Conservation (phyloP, 2,888 invertebrate genomes). For the Hypomecis punctinalis region DNA sequence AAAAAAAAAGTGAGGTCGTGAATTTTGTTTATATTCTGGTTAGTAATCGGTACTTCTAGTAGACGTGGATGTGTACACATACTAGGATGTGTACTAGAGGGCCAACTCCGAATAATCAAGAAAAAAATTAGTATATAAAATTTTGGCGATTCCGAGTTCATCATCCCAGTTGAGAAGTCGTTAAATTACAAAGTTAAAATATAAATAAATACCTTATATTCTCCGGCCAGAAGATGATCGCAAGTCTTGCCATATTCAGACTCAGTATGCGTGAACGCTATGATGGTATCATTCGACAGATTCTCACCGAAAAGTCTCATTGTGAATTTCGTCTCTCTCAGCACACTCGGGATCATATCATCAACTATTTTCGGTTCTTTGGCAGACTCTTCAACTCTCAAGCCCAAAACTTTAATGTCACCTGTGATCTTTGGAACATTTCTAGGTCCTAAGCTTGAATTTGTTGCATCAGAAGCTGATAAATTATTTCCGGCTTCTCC, state of each 20-base stretch:
- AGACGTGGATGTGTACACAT: too few relatives aligned
- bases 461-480: not conserved
- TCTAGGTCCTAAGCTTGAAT: constrained; percentile 23
- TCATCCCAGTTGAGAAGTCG: too few relatives aligned
- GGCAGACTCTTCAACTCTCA: constrained; percentile 69
- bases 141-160: too few relatives aligned
- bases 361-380: constrained; percentile 75
- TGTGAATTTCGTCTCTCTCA: constrained; percentile 60
- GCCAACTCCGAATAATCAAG: too few relatives aligned
- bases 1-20: too few relatives aligned
- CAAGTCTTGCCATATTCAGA: constrained; percentile 54
- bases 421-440: not conserved
- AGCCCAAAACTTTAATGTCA: constrained; percentile 58
- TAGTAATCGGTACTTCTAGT: too few relatives aligned
- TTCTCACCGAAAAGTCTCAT: constrained; percentile 73
- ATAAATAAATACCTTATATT: constrained; percentile 64
- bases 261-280: constrained; percentile 69
- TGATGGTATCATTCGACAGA: constrained; percentile 60
- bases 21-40: too few relatives aligned
- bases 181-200: not conserved
- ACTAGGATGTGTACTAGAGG: too few relatives aligned
- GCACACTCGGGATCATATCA: constrained; percentile 71
- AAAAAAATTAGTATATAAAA: too few relatives aligned
- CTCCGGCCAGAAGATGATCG: constrained; percentile 59
- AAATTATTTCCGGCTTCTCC: not conserved